Percentiles rank a stretch among this genome's conserved stretches.
phyloP scores from a whole-genome alignment of 2,888 invertebrate species.

The Zaprionus bogoriensis region DNA sequence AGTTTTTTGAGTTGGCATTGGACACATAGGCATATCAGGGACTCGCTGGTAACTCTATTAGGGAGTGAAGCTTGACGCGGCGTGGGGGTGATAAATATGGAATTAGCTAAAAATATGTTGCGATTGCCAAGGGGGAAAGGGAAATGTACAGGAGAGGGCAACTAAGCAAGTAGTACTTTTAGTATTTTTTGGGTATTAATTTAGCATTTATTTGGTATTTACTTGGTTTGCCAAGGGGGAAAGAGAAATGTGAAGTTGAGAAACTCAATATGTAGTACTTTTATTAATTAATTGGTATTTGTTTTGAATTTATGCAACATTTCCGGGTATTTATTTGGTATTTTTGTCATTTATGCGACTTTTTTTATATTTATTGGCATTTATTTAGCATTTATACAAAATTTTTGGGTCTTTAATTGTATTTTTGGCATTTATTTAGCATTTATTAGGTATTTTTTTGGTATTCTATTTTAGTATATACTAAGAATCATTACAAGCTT shows the following conservation, averaged over 20 bases:
- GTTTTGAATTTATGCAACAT: no score
- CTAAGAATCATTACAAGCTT: no score
- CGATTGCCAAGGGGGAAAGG: background rate
- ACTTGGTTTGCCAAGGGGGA: background rate
- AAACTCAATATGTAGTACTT: background rate
- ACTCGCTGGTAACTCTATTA: slow-evolving; percentile 20
- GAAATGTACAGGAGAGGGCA: background rate
- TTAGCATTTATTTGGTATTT: background rate
- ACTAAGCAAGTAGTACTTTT: background rate
- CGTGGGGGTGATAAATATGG: background rate
- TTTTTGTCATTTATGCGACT: background rate
- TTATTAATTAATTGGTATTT: slow-evolving; percentile 5
- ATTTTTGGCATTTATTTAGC: background rate
- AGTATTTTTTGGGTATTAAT: slow-evolving; percentile 3
- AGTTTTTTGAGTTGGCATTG: no score
- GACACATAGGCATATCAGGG: background rate
- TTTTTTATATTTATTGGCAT: no score
- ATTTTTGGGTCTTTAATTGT: background rate
- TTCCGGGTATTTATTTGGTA: background rate
- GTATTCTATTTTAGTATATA: background rate
- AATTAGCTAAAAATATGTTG: background rate
- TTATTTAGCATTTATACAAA: background rate
- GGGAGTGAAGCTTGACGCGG: background rate
- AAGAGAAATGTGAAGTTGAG: background rate
- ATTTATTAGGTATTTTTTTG: background rate